Base-by-base conservation (phyloP, 1,140 invertebrate species). In the Micrasema longulum region DNA sequence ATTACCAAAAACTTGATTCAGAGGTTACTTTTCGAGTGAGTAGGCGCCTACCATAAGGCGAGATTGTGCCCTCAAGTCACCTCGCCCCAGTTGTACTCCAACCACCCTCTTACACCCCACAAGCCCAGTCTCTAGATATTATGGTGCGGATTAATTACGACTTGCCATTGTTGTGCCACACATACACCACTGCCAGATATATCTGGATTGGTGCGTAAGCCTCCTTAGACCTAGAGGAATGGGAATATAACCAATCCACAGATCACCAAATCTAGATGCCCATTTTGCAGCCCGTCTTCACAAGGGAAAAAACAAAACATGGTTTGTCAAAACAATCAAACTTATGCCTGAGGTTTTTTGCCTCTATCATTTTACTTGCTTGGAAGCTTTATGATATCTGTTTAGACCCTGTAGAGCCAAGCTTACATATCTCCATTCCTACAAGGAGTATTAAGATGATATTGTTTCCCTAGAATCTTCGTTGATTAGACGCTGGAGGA, bases 81-180 rank as follows among this genome's bases (percentile, higher is more conserved):
- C 22, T 63, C 60, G 11, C n/a, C 12, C 47, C 41, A 38, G 0
- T 45, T n/a, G 2, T 38, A 31, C 55, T 12, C 23, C 38, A 0
- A 47, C 43, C 22, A 6, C 60, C 41, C 26, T 64, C 22, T 2
- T n/a, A n/a, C n/a, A n/a, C n/a, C 14, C 57, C 7, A 12, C 43
- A 20, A 38, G 14, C 55, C 26, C 55, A 38, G 55, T 18, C 55
- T 60, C 31, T 41, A 45, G 60, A 64, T 64, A 64, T 45, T 64
- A 47, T 47, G 60, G 60, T 47, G 64, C 47, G 64, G 64, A 66
- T 66, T 66, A 66, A 66, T 66, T 66, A 66, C 64, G 64, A 52
- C 64, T 66, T 38, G 64, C 47, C 16, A 35, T 66, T 66, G 64
- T 66, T 66, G 64, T 36, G 60, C 18, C 38, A 47, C 14, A 45